phyloP scores from a whole-genome alignment of 2,113 vertebrate species.

The Cnemophilus loriae region DNA sequence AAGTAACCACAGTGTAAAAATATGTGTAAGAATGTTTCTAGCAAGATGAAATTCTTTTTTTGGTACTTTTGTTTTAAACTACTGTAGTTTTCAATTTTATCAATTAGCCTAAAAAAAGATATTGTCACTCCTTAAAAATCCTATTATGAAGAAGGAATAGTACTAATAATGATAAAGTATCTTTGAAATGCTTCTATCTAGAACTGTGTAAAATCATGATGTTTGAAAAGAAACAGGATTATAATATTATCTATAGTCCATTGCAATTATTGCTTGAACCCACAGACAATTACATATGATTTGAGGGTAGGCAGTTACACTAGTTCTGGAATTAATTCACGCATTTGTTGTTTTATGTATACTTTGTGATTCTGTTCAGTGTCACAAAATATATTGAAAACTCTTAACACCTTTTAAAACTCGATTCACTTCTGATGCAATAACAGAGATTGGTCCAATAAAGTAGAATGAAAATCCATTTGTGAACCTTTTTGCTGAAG shows the following conservation, averaged over 20 bases:
- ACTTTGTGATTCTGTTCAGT: conserved; percentile 60
- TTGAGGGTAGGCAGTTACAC: background rate
- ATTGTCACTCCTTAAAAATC: background rate
- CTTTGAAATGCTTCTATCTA: background rate
- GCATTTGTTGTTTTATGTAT: conserved; percentile 57
- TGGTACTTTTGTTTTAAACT: background rate
- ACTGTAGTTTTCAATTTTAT: background rate
- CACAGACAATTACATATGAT: conserved; percentile 10
- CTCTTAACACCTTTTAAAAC: conserved; percentile 79
- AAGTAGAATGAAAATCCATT: conserved; percentile 72
- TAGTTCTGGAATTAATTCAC: conserved; percentile 73
- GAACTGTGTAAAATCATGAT: background rate
- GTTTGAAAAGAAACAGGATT: background rate
- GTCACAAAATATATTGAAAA: conserved; percentile 74
- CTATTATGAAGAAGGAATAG: background rate
- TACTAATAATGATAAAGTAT: background rate
- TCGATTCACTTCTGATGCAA: conserved; percentile 68
- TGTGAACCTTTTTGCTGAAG: conserved; percentile 73
- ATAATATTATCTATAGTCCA: background rate
- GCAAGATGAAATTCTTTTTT: background rate
- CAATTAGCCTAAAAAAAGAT: background rate
- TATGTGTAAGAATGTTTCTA: background rate
- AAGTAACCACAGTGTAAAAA: background rate
- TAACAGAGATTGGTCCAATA: conserved; percentile 70
- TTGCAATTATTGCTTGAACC: background rate